Evolutionary conservation across 2,113 vertebrate genomes (phyloP).

Genomic region (Trematocara nigrifrons): DNA sequence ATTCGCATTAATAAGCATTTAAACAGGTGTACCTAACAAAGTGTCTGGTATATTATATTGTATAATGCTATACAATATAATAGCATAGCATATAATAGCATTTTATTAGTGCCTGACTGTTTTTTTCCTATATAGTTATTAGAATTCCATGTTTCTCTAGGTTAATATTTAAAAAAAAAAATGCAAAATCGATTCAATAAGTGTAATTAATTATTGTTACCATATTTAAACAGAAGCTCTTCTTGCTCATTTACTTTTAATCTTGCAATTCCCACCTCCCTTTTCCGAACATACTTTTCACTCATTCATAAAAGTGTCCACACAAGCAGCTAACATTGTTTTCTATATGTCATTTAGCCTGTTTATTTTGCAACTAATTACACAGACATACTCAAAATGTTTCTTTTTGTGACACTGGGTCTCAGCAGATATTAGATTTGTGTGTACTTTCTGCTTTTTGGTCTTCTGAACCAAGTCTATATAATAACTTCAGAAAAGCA

Average conservation of each 20-base stretch:
- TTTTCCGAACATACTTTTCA: not conserved
- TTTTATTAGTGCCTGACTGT: not conserved
- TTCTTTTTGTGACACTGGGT: not conserved
- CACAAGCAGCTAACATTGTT: not conserved
- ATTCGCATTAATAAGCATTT: not conserved
- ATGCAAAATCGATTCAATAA: not conserved
- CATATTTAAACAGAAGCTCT: not conserved
- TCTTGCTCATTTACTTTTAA: not conserved
- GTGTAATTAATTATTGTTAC: not conserved
- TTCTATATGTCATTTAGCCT: not conserved
- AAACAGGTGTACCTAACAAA: not conserved
- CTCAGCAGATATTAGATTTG: not conserved
- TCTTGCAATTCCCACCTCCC: not conserved
- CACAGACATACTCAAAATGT: not conserved
- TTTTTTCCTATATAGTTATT: not conserved
- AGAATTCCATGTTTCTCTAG: not conserved
- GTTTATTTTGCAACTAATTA: not conserved
- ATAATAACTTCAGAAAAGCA: not conserved
- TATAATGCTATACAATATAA: not conserved
- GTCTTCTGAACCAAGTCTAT: not conserved
- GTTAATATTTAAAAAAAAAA: not conserved
- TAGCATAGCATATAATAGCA: too few species aligned
- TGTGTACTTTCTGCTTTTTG: not conserved
- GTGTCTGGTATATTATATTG: not conserved
- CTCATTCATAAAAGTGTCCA: not conserved